Evolutionary conservation across 2,113 vertebrate genomes (phyloP), one percentile per base, ranked within the genome.

Genomic region (Pomatorhinus ruficollis): DNA sequence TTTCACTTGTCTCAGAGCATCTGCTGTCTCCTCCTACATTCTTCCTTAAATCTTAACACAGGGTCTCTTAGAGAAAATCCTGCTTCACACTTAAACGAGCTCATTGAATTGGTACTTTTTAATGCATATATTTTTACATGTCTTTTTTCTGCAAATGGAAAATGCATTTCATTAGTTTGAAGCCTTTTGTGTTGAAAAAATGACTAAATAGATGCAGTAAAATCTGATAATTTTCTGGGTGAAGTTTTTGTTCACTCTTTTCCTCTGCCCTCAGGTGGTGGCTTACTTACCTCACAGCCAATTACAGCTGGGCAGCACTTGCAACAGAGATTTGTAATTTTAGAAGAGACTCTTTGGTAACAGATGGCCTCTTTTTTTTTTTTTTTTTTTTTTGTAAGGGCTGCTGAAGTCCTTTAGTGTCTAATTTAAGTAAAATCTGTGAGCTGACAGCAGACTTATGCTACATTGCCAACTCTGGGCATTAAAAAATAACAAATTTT

Each of bases 351-450:
- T 64, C 89, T 84, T 40, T 44, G 35, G 60, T 87, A 95, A 95
- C 95, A 96, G 95, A 97, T 96, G 96, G 94, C 76, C 89, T 39
- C 53, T 3, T 76, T 3, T 72, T 86, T 94, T 94, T 93, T 72
- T n/a, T n/a, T n/a, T n/a, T n/a, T n/a, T 91, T 93, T 72, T 94
- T 94, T 83, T 12, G 12, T 93, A 50, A 90, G 80, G 80, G 68
- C 60, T 89, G 69, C 56, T 95, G 93, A 95, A 96, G 89, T 90
- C 89, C 83, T 89, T 92, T 78, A 83, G 86, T 54, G 47, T 93
- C 90, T 96, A 95, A 95, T 93, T 95, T 95, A 96, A 92, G 89
- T 57, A 66, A 90, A 96, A 93, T 90, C 91, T 92, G 69, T 78
- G 64, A 95, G 83, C 89, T 96, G 91, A 92, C 94, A 95, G 86